Conservation (phyloP, 2,797 vertebrate species). For the Enteromius paludinosus region DNA sequence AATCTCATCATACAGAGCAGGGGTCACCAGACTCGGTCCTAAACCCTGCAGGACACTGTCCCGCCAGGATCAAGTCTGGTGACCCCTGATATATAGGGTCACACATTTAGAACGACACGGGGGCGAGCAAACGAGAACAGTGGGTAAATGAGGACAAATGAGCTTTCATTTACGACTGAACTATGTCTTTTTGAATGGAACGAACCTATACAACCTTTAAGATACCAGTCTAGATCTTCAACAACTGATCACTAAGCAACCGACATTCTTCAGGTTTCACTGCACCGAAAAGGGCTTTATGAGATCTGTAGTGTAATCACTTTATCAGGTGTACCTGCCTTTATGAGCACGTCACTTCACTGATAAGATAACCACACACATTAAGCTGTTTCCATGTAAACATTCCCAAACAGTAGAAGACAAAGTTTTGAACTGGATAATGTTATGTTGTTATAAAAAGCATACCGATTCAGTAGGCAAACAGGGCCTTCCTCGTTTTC, state of each 20-base stretch:
- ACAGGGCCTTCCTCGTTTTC: neutral
- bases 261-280: neutral
- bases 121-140: neutral
- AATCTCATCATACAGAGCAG: neutral
- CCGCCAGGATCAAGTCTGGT: conserved; percentile 8
- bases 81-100: neutral
- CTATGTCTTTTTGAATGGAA: neutral
- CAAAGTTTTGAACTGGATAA: neutral
- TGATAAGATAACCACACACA: conserved; percentile 46
- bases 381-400: conserved; percentile 49
- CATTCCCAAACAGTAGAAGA: conserved; percentile 30
- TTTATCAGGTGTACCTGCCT: conserved; percentile 24
- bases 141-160: neutral
- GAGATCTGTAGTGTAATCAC: conserved; percentile 8
- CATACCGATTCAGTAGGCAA: neutral
- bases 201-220: neutral
- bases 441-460: conserved; percentile 16
- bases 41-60: neutral
- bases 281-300: conserved; percentile 14
- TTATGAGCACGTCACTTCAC: conserved; percentile 25
- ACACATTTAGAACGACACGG: neutral
- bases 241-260: neutral
- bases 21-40: neutral
- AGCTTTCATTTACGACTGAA: neutral
- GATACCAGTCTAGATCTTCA: neutral